Evolutionary conservation across 1,140 invertebrate genomes (phyloP), one percentile per base, ranked within the genome.

Genomic region (Drosophila seguyi): DNA sequence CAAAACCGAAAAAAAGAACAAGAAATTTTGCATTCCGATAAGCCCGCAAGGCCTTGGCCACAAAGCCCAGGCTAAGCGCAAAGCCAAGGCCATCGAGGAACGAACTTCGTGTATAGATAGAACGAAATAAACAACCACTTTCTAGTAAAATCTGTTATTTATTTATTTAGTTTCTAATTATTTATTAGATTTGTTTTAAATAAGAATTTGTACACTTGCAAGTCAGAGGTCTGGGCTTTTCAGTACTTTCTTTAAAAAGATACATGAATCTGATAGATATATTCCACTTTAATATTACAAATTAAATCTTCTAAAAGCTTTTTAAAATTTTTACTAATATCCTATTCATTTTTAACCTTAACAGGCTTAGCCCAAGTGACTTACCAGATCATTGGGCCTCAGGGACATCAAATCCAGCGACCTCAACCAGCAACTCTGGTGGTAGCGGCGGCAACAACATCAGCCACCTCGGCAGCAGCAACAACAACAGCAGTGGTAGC

Each of bases 301-400:
- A 38, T 3, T 18, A 45, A 50, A 58, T 45, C 8, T 6, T 18
- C 2, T 20, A n/a, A 4, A 29, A 3, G 1, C 38, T 31, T 0
- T 11, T 18, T 41, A 25, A 61, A 52, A 20, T 39, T 39, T 50
- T 25, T 2, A 58, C 47, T 81, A 66, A 63, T 63, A 60, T 10
- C 0, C 4, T 44, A 14, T 50, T 39, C 0, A 3, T 16, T 56
- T 13, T 4, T 5, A 50, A 3, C 50, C 13, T 25, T 82, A 83
- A 10, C 66, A 93, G 92, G 92, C 92, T 93, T 92, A 92, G 92
- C 92, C 92, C 92, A 91, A 82, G 92, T 93, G 92, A 93, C 76
- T 75, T 93, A 92, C 85, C 90, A 91, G 92, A 93, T 87, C 90
- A 90, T 90, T 93, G 92, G 92, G 82, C 80, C 85, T 84, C 86